These are phyloP conservation scores for Dryomyza anilis DNA, from an alignment of 2,888 invertebrate genomes.

Conservation along the genomic window DNA sequence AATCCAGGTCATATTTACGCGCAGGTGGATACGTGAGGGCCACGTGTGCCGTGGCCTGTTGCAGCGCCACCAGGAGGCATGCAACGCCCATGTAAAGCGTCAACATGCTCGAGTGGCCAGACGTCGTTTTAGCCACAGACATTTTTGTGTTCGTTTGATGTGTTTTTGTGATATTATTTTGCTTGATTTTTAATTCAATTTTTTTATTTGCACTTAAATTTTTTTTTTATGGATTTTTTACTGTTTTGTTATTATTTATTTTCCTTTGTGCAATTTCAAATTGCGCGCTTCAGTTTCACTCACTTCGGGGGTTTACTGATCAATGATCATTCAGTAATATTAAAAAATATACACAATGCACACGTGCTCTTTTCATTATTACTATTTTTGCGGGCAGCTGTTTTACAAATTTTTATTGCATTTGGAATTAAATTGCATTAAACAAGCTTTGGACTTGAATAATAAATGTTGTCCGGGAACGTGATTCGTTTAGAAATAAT, in stretches of 20 bases:
- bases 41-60: constrained; percentile 67
- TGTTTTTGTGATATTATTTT: background rate
- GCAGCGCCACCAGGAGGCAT: constrained; percentile 33
- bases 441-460: no score
- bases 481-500: no score
- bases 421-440: no score
- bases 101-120: constrained; percentile 20
- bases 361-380: background rate
- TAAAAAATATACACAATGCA: background rate
- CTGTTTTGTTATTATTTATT: background rate
- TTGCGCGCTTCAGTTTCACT: background rate
- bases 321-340: background rate
- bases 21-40: constrained; percentile 90
- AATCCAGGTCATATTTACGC: constrained; percentile 86
- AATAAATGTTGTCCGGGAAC: no score
- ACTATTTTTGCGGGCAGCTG: no score
- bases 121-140: constrained; percentile 18
- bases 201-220: background rate
- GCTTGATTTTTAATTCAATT: background rate
- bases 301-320: background rate
- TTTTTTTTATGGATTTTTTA: background rate
- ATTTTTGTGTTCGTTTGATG: background rate
- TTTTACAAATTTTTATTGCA: no score
- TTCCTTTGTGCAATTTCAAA: background rate
- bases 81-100: constrained; percentile 24